Evolutionary conservation across 1,140 invertebrate genomes (phyloP).

Genomic region (Drosophila fuyamai): DNA sequence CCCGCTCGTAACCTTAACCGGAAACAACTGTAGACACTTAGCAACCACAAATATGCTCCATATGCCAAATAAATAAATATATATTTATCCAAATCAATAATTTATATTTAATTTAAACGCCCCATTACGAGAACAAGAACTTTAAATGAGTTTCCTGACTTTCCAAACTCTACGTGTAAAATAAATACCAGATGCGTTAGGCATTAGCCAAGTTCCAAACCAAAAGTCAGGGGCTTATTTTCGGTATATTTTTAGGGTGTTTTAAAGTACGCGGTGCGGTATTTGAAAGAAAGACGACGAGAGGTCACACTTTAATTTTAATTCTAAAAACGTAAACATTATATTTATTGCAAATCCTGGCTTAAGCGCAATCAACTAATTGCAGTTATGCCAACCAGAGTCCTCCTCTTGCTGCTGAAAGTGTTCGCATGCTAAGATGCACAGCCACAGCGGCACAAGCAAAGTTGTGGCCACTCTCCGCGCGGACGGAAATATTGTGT

Average conservation of each 20-base stretch:
- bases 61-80: slow-evolving; percentile 74
- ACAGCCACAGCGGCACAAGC: slow-evolving; percentile 49
- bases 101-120: not conserved
- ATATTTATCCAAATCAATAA: slow-evolving; percentile 48
- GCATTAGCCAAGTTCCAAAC: too few relatives aligned
- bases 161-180: too few relatives aligned
- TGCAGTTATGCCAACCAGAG: slow-evolving; percentile 48
- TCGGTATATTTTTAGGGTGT: too few relatives aligned
- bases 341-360: slow-evolving; percentile 21
- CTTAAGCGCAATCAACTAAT: slow-evolving; percentile 15
- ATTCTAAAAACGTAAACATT: slow-evolving; percentile 51
- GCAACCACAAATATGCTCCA: slow-evolving; percentile 53
- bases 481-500: slow-evolving; percentile 75
- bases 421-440: slow-evolving; percentile 62
- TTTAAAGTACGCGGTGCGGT: not conserved
- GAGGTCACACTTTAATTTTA: not conserved
- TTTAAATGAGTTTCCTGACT: too few relatives aligned
- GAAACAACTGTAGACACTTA: slow-evolving; percentile 51
- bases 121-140: too few relatives aligned
- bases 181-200: too few relatives aligned
- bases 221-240: too few relatives aligned
- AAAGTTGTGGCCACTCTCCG: slow-evolving; percentile 81
- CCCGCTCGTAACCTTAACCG: slow-evolving; percentile 20
- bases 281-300: not conserved
- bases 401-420: slow-evolving; percentile 24